Evolutionary conservation across 1,140 invertebrate species (phyloP), one percentile per base, ranked within the genome.

Genomic region (Sycophaga agraensis): DNA sequence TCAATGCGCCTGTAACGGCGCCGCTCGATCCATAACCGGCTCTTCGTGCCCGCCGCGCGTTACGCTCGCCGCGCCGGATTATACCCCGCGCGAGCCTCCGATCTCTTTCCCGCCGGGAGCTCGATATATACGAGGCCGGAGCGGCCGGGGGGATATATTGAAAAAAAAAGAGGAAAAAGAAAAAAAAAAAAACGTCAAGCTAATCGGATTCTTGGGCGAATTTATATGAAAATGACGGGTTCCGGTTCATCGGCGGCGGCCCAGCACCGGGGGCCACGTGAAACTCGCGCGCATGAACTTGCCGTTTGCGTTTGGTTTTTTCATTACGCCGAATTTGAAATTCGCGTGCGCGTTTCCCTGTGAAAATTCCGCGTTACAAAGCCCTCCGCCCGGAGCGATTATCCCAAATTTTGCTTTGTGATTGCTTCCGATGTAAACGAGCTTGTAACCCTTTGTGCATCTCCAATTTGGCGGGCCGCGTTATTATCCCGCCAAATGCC

Each of bases 141-240:
- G 17, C 14, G n/a, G n/a, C n/a, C n/a, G n/a, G n/a, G n/a, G n/a
- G n/a, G n/a, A n/a, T n/a, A n/a, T n/a, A n/a, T n/a, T 14, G 45
- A 46, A 19, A 49, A 11, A 22, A 34, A 45, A 37, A 58, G 48
- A 39, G 56, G 39, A 58, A 46, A 43, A 45, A 34, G 17, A 21
- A 49, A 34, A n/a, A 31, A 31, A 31, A 11, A 6, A 31, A 31
- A 31, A 11, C 28, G 28, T 11, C 28, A 31, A 31, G 28, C 5
- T 63, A 63, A 63, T 58, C 39, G 48, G 61, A 63, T 58, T 58
- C 55, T 58, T 39, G 31, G 4, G 7, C 26, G 61, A 53, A 63
- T 58, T 63, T 63, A 58, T 58, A 63, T 58, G 55, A 63, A 63
- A 63, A 63, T 58, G 55, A 49, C 53, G 35, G 16, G 55, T 63